These are phyloP conservation scores for Mustelus asterias DNA, from an alignment of 2,113 vertebrate genomes.

Conservation along the genomic window DNA sequence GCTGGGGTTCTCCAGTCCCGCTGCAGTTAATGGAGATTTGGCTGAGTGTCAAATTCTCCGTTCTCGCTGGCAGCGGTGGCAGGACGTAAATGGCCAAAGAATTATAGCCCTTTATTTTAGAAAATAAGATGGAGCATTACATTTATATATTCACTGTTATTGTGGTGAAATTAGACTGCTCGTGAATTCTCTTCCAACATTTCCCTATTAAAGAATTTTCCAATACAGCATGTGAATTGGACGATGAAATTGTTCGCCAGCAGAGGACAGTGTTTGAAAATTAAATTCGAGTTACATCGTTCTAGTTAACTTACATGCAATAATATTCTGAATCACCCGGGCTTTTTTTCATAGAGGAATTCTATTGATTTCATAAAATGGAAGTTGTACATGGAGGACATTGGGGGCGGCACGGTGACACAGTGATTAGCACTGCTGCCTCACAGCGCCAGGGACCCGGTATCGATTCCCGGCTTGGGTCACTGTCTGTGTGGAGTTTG, in stretches of 20 bases:
- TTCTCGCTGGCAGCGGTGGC: too few species aligned
- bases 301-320: neutral
- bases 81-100: too few species aligned
- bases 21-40: too few species aligned
- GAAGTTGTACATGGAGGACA: neutral
- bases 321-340: neutral
- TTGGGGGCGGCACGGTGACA: too few species aligned
- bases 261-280: slow-evolving; percentile 10
- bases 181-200: neutral
- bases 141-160: neutral
- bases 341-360: neutral
- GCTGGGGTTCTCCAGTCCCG: too few species aligned
- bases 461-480: too few species aligned
- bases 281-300: neutral
- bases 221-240: neutral
- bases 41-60: too few species aligned
- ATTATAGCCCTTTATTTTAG: neutral
- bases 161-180: too few species aligned
- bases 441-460: too few species aligned
- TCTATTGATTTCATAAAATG: neutral
- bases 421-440: too few species aligned
- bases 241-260: neutral
- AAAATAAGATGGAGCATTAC: neutral
- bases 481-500: too few species aligned
- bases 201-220: neutral